phyloP scores from a whole-genome alignment of 2,888 invertebrate genomes.

The Cantharis nigra region DNA sequence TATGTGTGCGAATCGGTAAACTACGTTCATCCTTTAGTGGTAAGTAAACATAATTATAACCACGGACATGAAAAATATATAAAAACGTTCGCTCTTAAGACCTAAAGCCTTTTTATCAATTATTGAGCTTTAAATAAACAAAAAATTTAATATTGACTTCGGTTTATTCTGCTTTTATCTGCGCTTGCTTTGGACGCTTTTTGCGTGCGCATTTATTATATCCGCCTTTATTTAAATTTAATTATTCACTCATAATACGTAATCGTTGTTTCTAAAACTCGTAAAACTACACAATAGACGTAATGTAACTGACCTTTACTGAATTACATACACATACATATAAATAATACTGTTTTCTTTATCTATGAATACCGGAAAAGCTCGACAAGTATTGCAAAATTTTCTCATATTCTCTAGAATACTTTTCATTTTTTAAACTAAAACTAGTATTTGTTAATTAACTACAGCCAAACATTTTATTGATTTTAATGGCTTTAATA shows the following conservation, averaged over 20 bases:
- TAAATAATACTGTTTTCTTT: not conserved
- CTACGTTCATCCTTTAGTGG: not conserved
- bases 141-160: not conserved
- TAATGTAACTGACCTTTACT: not conserved
- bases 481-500: not conserved
- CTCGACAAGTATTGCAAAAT: not conserved
- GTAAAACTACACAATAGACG: not conserved
- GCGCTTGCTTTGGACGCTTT: slow-evolving; percentile 10
- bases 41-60: not conserved
- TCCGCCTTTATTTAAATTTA: slow-evolving; percentile 8
- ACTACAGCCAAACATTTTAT: too few species aligned
- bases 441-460: not conserved
- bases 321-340: not conserved
- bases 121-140: not conserved
- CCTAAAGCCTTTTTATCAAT: not conserved
- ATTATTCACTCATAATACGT: not conserved
- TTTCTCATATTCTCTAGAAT: not conserved
- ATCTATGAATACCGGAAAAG: not conserved
- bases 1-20: not conserved
- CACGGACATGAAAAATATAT: not conserved
- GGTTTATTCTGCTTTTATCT: not conserved
- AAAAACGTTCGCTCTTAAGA: not conserved
- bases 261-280: not conserved
- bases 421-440: not conserved
- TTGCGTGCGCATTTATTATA: slow-evolving; percentile 16